These are phyloP conservation scores for Acleris cristana DNA, from an alignment of 2,888 invertebrate genomes.

Conservation along the genomic window DNA sequence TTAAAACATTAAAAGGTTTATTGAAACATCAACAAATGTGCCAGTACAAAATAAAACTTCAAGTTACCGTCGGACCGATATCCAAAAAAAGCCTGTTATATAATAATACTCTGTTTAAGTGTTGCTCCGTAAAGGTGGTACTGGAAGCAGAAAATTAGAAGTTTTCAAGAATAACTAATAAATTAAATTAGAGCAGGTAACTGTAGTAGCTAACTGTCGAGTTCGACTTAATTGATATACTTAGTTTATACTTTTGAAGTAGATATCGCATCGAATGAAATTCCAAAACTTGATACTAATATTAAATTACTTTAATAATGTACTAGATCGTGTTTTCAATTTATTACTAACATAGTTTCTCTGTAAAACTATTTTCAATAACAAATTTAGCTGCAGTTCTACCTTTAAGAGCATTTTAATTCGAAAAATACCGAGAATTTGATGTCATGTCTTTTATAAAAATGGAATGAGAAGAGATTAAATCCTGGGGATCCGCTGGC, in stretches of 20 bases:
- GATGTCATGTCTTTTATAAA: constrained; percentile 40
- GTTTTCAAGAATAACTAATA: too few species aligned
- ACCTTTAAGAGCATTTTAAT: background rate
- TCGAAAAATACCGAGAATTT: constrained; percentile 24
- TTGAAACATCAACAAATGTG: too few species aligned
- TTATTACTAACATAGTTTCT: constrained; percentile 1
- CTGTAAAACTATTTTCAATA: background rate
- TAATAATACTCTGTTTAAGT: too few species aligned
- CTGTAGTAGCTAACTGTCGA: too few species aligned
- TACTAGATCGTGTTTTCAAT: background rate
- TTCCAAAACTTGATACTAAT: background rate
- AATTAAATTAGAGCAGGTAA: too few species aligned
- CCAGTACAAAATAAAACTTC: too few species aligned
- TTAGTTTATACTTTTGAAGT: background rate
- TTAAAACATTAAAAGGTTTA: too few species aligned
- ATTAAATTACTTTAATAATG: background rate
- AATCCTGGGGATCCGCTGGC: constrained; percentile 42
- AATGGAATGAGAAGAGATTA: constrained; percentile 41
- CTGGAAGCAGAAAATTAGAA: too few species aligned
- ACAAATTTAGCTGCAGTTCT: background rate
- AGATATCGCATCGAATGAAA: background rate
- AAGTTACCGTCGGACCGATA: too few species aligned
- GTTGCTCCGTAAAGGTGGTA: too few species aligned
- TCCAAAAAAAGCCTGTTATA: too few species aligned
- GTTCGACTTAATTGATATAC: too few species aligned